Evolutionary conservation across 2,113 vertebrate genomes (phyloP).

Genomic region (Pavo muticus): DNA sequence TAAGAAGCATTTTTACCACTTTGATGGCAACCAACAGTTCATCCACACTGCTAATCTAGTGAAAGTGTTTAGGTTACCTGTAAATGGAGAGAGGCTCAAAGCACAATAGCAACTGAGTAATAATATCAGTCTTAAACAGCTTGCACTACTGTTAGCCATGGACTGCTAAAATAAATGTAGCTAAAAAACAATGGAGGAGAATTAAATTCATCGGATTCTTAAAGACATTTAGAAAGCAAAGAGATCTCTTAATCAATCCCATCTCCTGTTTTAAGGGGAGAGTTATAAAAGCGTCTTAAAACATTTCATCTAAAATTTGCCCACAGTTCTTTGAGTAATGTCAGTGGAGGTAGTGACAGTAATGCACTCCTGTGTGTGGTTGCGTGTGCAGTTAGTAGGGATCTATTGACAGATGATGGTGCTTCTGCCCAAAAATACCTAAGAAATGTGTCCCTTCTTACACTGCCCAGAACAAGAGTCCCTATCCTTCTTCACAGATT

Average conservation of each 20-base stretch:
- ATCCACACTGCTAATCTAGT: background rate
- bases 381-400: too few relatives aligned
- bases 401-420: background rate
- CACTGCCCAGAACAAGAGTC: background rate
- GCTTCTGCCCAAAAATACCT: background rate
- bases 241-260: background rate
- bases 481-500: background rate
- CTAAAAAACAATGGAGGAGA: background rate
- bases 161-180: background rate
- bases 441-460: background rate
- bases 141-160: background rate
- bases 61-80: background rate
- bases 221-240: background rate
- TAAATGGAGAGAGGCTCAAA: background rate
- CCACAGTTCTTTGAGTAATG: background rate
- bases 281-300: background rate
- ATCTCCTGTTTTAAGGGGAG: background rate
- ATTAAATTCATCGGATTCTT: background rate
- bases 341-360: background rate
- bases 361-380: background rate
- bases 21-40: slow-evolving; percentile 7
- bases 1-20: background rate
- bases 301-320: background rate
- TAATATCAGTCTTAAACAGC: background rate
- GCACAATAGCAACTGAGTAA: background rate